phyloP scores from a whole-genome alignment of 2,113 vertebrate species.

The Danio rerio region DNA sequence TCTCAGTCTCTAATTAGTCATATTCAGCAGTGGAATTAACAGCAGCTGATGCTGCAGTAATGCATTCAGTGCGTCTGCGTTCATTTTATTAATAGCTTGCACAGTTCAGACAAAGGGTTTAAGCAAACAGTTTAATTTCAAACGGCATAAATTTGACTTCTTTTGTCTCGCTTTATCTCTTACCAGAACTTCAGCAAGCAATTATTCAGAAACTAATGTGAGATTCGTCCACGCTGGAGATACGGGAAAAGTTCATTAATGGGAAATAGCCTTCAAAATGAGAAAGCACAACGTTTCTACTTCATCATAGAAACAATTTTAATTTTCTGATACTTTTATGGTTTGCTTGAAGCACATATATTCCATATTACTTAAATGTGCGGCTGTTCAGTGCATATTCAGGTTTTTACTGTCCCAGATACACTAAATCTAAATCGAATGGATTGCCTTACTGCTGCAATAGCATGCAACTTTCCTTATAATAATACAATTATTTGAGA shows the following conservation, averaged over 20 bases:
- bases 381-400: no score
- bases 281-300: neutral
- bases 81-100: conserved; percentile 22
- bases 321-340: neutral
- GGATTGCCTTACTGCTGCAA: no score
- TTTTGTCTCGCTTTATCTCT: conserved; percentile 56
- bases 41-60: conserved; percentile 22
- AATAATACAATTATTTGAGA: no score
- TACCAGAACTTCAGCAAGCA: conserved; percentile 9
- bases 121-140: conserved; percentile 52
- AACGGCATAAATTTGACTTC: conserved; percentile 27
- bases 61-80: conserved; percentile 1
- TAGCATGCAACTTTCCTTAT: no score
- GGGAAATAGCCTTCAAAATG: conserved; percentile 45
- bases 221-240: conserved; percentile 22
- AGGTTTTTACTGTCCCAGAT: no score
- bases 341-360: neutral
- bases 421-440: no score
- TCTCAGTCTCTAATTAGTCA: conserved; percentile 27
- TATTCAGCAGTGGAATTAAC: conserved; percentile 34
- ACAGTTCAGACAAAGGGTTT: neutral
- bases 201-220: conserved; percentile 54
- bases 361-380: no score
- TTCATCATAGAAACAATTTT: conserved; percentile 10
- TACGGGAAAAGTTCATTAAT: conserved; percentile 49